Evolutionary conservation across 2,113 vertebrate species (phyloP), one percentile per base, ranked within the genome.

Genomic region (Xiphophorus maculatus): DNA sequence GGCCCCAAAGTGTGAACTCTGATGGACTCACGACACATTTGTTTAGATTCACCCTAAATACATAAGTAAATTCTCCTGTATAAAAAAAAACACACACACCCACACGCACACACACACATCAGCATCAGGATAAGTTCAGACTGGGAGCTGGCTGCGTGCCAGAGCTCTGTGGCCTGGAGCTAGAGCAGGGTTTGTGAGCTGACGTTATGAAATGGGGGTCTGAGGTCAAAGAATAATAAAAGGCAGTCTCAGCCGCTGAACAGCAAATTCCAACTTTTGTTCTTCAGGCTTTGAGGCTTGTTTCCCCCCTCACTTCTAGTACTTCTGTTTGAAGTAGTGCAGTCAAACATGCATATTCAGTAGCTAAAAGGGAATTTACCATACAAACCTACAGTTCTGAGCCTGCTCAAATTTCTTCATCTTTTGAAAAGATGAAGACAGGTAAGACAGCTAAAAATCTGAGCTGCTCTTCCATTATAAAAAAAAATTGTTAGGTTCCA

Each of bases 101-200:
- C 33, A 9, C 7, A 35, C 7, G 2, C 7, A 35, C 33, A 33
- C 5, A 30, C 30, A 30, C 30, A 4, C 30, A 3, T 77, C 71
- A 79, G 76, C 74, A 86, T 71, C 71, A 62, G 82, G 72, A 84
- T 81, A 69, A 77, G 78, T 73, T 69, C 71, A 71, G 74, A 35
- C 82, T 83, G 78, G 30, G 88, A 79, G 81, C 74, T 89, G 91
- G 89, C 83, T 10, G 30, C 0, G 9, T 17, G 77, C 90, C 91
- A 90, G 76, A 75, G 76, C 76, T 87, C 22, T 86, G 87, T 28
- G 84, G 84, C 90, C 92, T 90, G 89, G 88, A 92, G 85, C 79
- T 51, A 82, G 85, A 93, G 88, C 80, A 63, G 74, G 27, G 74
- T 83, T 83, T 67, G 68, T 81, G 87, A 89, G 84, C 86, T 77